A percentile compares a stretch with the other conserved stretches of the same genome.
Conservation (phyloP, 2,797 vertebrate species). For the Micromesistius poutassou region DNA sequence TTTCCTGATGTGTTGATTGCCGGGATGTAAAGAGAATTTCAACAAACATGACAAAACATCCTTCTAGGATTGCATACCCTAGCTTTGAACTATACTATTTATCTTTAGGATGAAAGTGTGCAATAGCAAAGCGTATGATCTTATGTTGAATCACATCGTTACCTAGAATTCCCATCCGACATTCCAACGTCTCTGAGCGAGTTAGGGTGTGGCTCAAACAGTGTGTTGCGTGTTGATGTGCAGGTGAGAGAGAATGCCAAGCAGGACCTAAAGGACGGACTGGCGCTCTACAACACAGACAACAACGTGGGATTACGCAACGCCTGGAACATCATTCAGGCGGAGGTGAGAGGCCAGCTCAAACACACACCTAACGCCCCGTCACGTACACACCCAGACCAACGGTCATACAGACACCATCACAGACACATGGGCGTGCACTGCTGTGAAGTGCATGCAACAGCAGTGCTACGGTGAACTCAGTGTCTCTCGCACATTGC, state of each 20-base stretch:
- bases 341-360: slow-evolving; percentile 77
- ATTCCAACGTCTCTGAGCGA: no score
- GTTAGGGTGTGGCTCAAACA: no score
- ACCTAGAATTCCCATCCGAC: no score
- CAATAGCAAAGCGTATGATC: no score
- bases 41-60: no score
- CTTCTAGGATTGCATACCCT: no score
- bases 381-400: background rate
- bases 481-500: background rate
- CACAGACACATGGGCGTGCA: background rate
- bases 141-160: no score
- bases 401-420: background rate
- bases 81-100: no score
- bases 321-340: slow-evolving; percentile 99
- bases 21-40: no score
- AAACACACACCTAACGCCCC: background rate
- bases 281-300: slow-evolving; percentile 91
- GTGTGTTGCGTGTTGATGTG: background rate
- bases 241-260: slow-evolving; percentile 95
- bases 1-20: no score
- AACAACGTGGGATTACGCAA: slow-evolving; percentile 95
- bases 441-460: background rate
- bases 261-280: slow-evolving; percentile 91
- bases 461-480: slow-evolving; percentile 11
- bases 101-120: no score